Percentiles rank a stretch among this genome's conserved stretches.
phyloP scores from a whole-genome alignment of 1,140 invertebrate genomes.

The Maconellicoccus hirsutus region DNA sequence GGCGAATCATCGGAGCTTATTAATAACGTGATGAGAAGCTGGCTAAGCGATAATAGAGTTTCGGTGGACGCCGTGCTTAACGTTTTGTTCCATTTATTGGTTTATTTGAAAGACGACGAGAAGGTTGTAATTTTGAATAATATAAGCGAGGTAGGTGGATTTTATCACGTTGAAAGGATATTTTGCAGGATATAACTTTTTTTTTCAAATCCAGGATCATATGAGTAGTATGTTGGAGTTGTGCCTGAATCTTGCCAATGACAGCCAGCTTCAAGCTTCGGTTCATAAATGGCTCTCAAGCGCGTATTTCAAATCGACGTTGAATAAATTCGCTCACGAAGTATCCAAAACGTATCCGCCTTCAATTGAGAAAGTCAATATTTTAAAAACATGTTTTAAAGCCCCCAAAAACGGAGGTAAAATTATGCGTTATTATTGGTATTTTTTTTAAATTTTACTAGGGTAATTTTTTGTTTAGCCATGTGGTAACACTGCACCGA shows the following conservation, averaged over 20 bases:
- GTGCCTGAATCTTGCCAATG: not conserved
- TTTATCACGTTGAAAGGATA: no score
- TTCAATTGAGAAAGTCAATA: not conserved
- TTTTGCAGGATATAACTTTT: no score
- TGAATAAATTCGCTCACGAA: not conserved
- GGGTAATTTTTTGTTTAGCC: no score
- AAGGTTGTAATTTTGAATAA: constrained; percentile 1
- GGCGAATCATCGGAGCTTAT: not conserved
- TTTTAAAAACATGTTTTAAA: constrained; percentile 14
- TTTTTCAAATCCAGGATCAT: not conserved
- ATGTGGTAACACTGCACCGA: no score
- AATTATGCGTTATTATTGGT: not conserved
- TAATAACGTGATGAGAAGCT: not conserved
- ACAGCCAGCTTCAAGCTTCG: not conserved
- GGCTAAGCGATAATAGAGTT: constrained; percentile 10
- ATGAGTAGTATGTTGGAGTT: constrained; percentile 16
- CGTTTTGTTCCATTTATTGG: constrained; percentile 5
- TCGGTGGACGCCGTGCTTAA: constrained; percentile 8
- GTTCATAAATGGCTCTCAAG: not conserved
- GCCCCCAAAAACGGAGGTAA: constrained; percentile 11
- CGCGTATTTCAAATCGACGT: constrained; percentile 7
- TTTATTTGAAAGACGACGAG: constrained; percentile 13
- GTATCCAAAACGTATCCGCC: not conserved
- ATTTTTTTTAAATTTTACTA: no score
- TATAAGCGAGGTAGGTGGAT: not conserved